Base-by-base conservation (phyloP, 2,888 invertebrate species). In the Hedya salicella region DNA sequence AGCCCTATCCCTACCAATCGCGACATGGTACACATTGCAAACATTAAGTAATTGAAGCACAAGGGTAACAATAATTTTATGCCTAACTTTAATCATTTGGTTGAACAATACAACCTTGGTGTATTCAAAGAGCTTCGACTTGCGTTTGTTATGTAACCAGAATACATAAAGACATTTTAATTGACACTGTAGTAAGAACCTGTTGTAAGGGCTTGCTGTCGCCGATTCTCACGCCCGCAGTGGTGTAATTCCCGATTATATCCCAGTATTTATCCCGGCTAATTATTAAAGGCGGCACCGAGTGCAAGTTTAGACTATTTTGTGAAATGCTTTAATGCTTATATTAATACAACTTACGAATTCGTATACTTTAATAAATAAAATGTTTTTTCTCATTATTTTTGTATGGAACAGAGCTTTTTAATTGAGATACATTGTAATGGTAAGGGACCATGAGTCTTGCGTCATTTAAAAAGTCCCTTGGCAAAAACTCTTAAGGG, bases 21-120 rank as follows among this genome's bases (percentile, higher is more conserved):
- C 16, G 16, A 30, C 30, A 17, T 14, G 19, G 17, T 11, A 17
- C 44, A 21, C 39, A 39, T 40, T 30, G 40, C 56, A 44, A 30
- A 56, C 16, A 44, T 54, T 14, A 21, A 30, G 9, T 14, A 16
- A 42, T 48, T 56, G 44, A 44, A 30, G 32, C 14, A 36, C 36
- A 36, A 36, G 36, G 36, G 36, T 36, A 9, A 36, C 36, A 42
- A 16, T 16, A 14, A 42, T 14, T 36, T 53, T 16, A 42, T 13
- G 25, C 16, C 42, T 40, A n/a, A 13, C 14, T 42, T 25, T 19
- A 17, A 21, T 25, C 21, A 25, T 48, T 48, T 25, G n/a, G 48
- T 21, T 48, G 21, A 48, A 25, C n/a, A n/a, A 48, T 21, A 48
- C 11, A 46, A 9, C 36, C 36, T 36, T 36, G 6, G 8, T 36